Evolutionary conservation across 2,888 invertebrate species (phyloP), one percentile per base, ranked within the genome.

Genomic region (Nomada fucata): DNA sequence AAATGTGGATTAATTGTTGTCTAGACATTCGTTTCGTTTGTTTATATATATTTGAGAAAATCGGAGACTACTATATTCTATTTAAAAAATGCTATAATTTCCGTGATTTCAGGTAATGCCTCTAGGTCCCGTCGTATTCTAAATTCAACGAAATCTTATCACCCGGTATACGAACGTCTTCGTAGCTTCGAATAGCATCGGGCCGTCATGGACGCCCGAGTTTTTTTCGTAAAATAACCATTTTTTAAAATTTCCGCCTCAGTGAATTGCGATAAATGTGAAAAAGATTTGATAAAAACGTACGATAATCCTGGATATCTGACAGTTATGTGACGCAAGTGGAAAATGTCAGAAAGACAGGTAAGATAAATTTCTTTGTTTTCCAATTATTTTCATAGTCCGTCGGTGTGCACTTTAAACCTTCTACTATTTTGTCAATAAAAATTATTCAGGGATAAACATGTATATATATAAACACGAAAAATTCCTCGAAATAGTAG

Each of bases 131-230:
- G 79, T 57, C 64, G 13, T 63, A 52, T 50, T n/a, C 42, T 42
- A 52, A 42, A 50, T 65, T 60, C 26, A 55, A 65, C 29, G 1
- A 74, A 60, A 55, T 57, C 65, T 77, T 60, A 55, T 15, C 79
- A 79, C 81, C 81, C 81, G 75, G 60, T 82, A 79, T 67, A 79
- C 61, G 81, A 65, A 74, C 64, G 79, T 70, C 79, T 72, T 79
- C 55, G 65, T 60, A 79, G 79, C 79, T 81, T 79, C 68, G 69
- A 64, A 74, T 57, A 72, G 79, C 57, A 64, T 69, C 68, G 78
- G 79, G 79, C 79, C 64, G 70, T 79, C 70, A 82, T 82, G 81
- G 75, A 79, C 75, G 80, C 70, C 55, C 80, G 67, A 82, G 74
- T 75, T 75, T 82, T 71, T 42, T 50, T 79, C 44, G 67, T 7